These are phyloP conservation scores for Eumerus sabulonum DNA, from an alignment of 2,888 invertebrate genomes.

Conservation along the genomic window DNA sequence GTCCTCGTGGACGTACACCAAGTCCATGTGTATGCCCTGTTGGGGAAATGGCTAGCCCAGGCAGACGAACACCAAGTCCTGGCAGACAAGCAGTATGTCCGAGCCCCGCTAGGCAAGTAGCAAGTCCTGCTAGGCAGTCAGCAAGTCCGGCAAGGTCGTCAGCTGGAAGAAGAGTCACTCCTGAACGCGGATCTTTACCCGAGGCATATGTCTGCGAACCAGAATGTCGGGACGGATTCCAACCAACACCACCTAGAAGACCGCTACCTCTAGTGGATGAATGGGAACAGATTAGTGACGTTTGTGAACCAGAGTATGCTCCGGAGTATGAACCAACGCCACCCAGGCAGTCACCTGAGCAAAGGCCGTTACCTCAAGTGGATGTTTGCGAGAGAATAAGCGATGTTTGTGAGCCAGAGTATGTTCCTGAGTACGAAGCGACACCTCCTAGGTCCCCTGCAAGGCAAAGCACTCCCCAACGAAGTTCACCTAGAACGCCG, in stretches of 20 bases:
- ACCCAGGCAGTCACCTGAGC: no score
- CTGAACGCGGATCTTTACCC: not conserved
- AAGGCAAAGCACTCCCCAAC: not conserved
- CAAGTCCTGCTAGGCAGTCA: no score
- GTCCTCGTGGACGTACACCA: no score
- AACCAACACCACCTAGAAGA: not conserved
- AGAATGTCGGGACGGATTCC: conserved; percentile 14
- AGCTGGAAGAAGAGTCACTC: not conserved
- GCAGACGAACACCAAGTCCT: no score
- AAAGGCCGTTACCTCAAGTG: not conserved
- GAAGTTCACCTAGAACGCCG: not conserved
- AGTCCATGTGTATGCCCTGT: no score
- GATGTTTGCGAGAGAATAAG: not conserved
- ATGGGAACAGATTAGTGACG: not conserved
- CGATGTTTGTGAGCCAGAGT: not conserved
- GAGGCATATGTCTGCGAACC: conserved; percentile 17
- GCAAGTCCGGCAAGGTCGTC: no score
- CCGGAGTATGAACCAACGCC: no score
- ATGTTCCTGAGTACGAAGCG: no score
- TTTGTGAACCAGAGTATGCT: not conserved
- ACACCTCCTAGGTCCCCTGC: no score
- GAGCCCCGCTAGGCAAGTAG: no score
- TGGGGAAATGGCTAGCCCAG: no score
- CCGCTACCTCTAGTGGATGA: not conserved
- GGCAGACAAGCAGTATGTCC: no score